Evolutionary conservation across 2,797 vertebrate genomes (phyloP).

Genomic region (Phataginus tricuspis): DNA sequence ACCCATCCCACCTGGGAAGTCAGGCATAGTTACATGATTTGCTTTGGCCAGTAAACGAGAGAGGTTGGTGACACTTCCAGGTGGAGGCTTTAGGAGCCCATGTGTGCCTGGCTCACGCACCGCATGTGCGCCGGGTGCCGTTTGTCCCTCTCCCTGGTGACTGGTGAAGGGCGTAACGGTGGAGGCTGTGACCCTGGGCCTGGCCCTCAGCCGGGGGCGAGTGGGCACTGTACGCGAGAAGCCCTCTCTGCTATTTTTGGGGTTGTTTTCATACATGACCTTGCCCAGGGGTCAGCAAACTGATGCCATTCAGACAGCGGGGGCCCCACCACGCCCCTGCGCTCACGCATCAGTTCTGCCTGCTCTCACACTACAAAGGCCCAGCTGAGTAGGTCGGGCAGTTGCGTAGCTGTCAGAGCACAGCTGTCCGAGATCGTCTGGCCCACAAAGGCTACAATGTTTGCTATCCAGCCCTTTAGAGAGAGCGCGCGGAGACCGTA

Average conservation of each 20-base stretch:
- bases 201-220: neutral
- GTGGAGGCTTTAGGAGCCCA: neutral
- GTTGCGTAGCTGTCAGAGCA: neutral
- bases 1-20: neutral
- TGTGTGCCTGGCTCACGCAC: neutral
- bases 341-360: fast-evolving
- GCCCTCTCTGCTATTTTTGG: neutral
- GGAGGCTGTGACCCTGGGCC: neutral
- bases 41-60: neutral
- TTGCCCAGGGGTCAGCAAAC: neutral
- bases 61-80: neutral
- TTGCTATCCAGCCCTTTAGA: neutral
- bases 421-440: neutral
- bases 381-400: neutral
- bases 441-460: neutral
- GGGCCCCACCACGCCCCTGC: no score
- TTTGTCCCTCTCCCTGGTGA: neutral
- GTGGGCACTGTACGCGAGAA: neutral
- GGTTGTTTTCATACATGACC: neutral
- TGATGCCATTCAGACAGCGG: neutral
- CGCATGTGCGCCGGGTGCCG: fast-evolving
- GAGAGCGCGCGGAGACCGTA: neutral
- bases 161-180: neutral
- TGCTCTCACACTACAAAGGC: neutral
- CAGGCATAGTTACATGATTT: neutral